A percentile compares a stretch with the other conserved stretches of the same genome.
These are phyloP conservation scores for Sinelater perroti DNA, from an alignment of 2,888 invertebrate species.

Conservation along the genomic window DNA sequence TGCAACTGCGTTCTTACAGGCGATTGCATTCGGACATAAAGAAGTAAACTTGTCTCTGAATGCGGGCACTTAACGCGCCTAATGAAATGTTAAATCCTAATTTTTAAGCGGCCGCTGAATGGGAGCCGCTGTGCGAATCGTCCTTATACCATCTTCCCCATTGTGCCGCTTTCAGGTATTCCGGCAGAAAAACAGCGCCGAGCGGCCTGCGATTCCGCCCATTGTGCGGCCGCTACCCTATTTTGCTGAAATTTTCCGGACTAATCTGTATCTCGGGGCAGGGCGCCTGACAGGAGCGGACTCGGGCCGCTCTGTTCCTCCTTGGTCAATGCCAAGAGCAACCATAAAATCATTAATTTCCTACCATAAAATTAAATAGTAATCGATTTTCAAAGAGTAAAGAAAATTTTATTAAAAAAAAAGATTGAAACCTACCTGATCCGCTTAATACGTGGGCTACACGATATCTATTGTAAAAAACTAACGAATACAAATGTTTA, in stretches of 20 bases:
- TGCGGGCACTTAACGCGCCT: slow-evolving; percentile 50
- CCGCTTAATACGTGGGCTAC: too few species aligned
- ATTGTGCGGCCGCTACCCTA: slow-evolving; percentile 21
- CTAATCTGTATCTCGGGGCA: slow-evolving; percentile 16
- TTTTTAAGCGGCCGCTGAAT: slow-evolving; percentile 44
- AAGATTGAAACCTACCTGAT: too few species aligned
- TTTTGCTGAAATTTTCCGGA: slow-evolving; percentile 25
- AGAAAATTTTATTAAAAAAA: too few species aligned
- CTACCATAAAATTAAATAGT: too few species aligned
- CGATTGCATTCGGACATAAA: slow-evolving; percentile 41
- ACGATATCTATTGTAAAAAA: too few species aligned
- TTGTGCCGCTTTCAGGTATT: slow-evolving; percentile 34
- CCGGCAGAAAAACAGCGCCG: slow-evolving; percentile 27
- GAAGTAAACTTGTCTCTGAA: slow-evolving; percentile 44
- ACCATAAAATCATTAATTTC: too few species aligned
- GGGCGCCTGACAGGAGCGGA: background rate
- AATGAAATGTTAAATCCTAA: slow-evolving; percentile 56
- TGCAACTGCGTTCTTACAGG: slow-evolving; percentile 35
- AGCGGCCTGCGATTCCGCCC: slow-evolving; percentile 19
- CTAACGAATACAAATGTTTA: too few species aligned
- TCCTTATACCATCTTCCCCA: slow-evolving; percentile 32
- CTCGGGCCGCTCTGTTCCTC: too few species aligned
- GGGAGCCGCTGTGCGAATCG: slow-evolving; percentile 29
- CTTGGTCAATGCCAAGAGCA: too few species aligned
- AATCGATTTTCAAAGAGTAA: too few species aligned